These are phyloP conservation scores for Microctenopoma lineatum DNA, from an alignment of 2,797 vertebrate genomes.

Conservation along the genomic window DNA sequence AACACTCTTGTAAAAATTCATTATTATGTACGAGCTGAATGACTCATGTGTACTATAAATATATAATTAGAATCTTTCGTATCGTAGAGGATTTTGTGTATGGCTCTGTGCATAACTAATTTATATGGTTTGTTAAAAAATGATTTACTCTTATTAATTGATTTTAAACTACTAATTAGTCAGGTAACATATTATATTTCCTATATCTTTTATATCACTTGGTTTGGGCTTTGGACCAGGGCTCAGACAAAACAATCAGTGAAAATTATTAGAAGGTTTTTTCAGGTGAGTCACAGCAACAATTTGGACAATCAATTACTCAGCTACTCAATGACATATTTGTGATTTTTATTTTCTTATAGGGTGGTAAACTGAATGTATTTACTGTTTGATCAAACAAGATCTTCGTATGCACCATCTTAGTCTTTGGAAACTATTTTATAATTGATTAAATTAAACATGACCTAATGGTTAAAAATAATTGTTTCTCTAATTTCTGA, in stretches of 20 bases:
- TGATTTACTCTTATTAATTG: too few species aligned
- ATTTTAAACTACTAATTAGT: too few species aligned
- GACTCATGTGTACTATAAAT: too few species aligned
- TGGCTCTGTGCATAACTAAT: background rate
- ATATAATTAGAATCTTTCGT: too few species aligned
- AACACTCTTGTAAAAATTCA: too few species aligned
- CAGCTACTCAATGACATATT: background rate
- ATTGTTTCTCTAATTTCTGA: background rate
- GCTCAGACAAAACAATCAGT: background rate
- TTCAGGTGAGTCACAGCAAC: background rate
- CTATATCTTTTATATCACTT: too few species aligned
- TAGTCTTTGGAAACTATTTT: background rate
- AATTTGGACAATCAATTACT: too few species aligned
- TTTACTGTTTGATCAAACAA: background rate
- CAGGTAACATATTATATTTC: too few species aligned
- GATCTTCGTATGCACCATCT: background rate
- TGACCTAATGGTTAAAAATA: too few species aligned
- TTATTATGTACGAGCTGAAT: too few species aligned
- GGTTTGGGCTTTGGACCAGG: background rate
- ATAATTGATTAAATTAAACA: background rate
- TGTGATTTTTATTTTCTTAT: background rate
- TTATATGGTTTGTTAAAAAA: background rate
- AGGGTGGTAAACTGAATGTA: background rate
- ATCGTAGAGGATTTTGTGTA: background rate
- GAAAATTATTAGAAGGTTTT: too few species aligned